Base-by-base conservation (phyloP, 2,113 vertebrate genomes). In the Ptilonorhynchus violaceus region DNA sequence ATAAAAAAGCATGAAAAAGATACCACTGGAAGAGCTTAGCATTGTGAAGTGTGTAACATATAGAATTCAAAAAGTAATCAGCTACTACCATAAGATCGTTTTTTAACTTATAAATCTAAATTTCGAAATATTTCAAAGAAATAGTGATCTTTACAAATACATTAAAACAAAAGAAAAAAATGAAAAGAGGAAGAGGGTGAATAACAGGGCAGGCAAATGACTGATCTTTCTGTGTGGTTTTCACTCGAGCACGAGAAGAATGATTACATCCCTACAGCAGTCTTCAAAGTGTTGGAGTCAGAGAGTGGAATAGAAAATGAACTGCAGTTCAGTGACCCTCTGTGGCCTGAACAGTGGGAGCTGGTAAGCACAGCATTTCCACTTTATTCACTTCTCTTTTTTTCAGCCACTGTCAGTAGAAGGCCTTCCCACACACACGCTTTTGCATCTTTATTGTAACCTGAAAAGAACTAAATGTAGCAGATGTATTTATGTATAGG, bases 241-340 rank as follows among this genome's bases (percentile, higher is more conserved):
- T 89, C 85, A 52, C 97, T 92, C 15, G 12, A 95, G 85, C 73
- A 82, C 77, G 47, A 93, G 95, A 98, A 97, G 97, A 95, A 90
- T 79, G 93, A 98, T 96, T 95, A 86, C n/a, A 86, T 97, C 93
- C 94, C 97, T 93, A 72, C 53, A 92, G 95, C 91, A 84, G 74
- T 94, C 94, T 97, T 98, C 96, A 98, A 98, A 98, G 97, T 91
- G 56, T 27, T 95, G 70, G 77, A 97, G 92, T 97, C 91, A 92
- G 90, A 93, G 66, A 97, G 89, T 59, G 93, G 95, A 98, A 97
- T 86, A 95, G 94, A 93, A 98, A 97, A 98, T 96, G 96, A 97
- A 97, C 93, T 94, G 86, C 92, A 93, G 89, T 97, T 97, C 97
- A 96, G 67, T 98, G 97, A 98, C 93, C 97, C 93, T 97, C 59